A percentile compares a stretch with the other conserved stretches of the same genome.
These are phyloP conservation scores for Papilio demoleus DNA, from an alignment of 2,888 invertebrate species.

Conservation along the genomic window DNA sequence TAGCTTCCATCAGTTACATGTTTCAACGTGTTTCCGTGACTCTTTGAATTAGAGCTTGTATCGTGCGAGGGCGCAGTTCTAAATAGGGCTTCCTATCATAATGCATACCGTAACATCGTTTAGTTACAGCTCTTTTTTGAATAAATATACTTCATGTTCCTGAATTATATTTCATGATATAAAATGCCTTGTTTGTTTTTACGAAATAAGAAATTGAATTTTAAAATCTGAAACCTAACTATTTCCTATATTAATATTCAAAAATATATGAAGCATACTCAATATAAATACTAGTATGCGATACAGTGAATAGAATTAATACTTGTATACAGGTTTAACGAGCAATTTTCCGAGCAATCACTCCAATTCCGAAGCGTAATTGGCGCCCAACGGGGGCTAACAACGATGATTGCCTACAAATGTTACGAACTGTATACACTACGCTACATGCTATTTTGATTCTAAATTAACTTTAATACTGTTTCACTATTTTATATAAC, in stretches of 20 bases:
- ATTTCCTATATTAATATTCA: too few species aligned
- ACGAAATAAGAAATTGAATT: too few species aligned
- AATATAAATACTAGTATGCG: background rate
- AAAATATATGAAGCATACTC: too few species aligned
- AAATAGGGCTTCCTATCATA: background rate
- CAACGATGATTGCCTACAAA: constrained; percentile 54
- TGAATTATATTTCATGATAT: background rate
- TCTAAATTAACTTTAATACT: constrained; percentile 12
- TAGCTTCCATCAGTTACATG: too few species aligned
- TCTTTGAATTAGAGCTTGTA: background rate
- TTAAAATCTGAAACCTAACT: too few species aligned
- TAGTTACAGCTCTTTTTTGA: background rate
- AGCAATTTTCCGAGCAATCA: constrained; percentile 69
- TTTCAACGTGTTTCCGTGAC: background rate
- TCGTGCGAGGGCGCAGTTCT: constrained; percentile 4
- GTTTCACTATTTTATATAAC: background rate
- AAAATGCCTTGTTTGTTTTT: background rate
- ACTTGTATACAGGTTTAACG: constrained; percentile 48
- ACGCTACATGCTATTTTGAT: constrained; percentile 17
- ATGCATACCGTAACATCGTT: background rate
- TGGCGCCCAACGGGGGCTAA: constrained; percentile 73
- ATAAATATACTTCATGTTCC: background rate
- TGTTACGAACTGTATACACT: constrained; percentile 25
- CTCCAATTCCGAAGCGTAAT: constrained; percentile 67
- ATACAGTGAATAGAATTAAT: constrained; percentile 25